Base-by-base conservation (phyloP, 30 jellyfish, hydroid and myxozoan species). In the Cassiopea andromeda region DNA sequence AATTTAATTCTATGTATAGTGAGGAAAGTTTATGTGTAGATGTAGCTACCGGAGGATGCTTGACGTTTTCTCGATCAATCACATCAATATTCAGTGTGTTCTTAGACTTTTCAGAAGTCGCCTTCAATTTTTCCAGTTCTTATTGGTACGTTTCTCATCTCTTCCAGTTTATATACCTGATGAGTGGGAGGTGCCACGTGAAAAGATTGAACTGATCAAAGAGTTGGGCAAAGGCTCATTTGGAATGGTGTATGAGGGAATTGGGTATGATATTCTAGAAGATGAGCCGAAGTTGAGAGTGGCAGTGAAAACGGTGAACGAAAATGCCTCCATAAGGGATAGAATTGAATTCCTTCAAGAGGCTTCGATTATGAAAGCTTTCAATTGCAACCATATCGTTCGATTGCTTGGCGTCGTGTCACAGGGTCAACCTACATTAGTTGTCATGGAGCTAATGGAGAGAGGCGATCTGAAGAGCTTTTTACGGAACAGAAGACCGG, bases 111-210 rank as follows among this genome's bases (percentile, higher is more conserved):
- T 9, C 73, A 44, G 72, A 16, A 6, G 17, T 77, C 19, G 15
- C 48, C 2, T 47, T 15, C 14, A 0, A 1, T 0, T 12, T 12
- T 77, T 13, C 73, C 59, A 50, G 14, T 50, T 48, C 4, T 50
- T 54, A 9, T 4, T 73, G 7, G 4, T 17, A 46, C 43, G 7
- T 46, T 46, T 18, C 59, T 15, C 19, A 43, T 49, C 71, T 59
- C 10, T 46, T 44, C 1, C 67, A 95, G 99, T 95, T 46, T 95
- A 95, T 85, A 82, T 95, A 5, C 95, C 98, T 0, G 99, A 95
- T 48, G 98, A 95, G 82, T 95, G 99, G 99, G 99, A 95, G 68
- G 91, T 95, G n/a, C 87, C 97, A 27, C 99, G 99, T 57, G 99
- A 95, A 67, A 95, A 91, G 75, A 88, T 95, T 47, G 99, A 95